Base-by-base conservation (phyloP, 2,113 vertebrate genomes). In the Oncorhynchus masou region DNA sequence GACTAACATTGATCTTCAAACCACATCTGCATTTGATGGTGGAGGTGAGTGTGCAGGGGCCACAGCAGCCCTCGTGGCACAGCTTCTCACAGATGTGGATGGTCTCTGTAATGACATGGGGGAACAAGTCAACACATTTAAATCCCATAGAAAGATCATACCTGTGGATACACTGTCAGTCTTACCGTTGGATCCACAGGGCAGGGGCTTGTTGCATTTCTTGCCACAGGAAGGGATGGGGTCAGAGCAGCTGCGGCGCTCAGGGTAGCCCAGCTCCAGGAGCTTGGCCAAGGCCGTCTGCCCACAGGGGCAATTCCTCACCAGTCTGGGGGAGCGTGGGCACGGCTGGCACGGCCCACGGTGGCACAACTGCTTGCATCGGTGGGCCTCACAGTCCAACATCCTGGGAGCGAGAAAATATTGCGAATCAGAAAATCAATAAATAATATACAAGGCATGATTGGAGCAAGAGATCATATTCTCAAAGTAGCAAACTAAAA, bases 21-120 rank as follows among this genome's bases (percentile, higher is more conserved):
- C 95, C 94, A 92, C 98, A 99, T 79, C 96, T 92, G 91, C 98
- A 99, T 84, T 94, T 94, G 92, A 99, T 85, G 70, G 94, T 94
- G n/a, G 97, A 98, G 66, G 93, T 98, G 71, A 96, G 94, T 81
- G 95, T 93, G 85, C 98, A 99, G 0, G 95, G 95, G 48, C 91
- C 96, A 86, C 98, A 99, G 80, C 92, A 91, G 82, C 93, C 96
- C 91, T 99, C 97, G 13, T 99, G 98, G 88, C 98, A 99, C 79
- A 98, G 85, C 78, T 94, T 95, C 90, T 97, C 95, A 89, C 98
- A 99, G 11, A 95, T 92, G 88, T 99, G 98, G 88, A 99, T 59
- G 13, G 92, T 94, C 86, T 97, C 98, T 95, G 89, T 71, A 68
- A 82, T 3, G 82, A 45, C 8, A 74, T 77, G 89, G 48, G 24